Evolutionary conservation across 1,140 invertebrate genomes (phyloP).

Genomic region (Ceratina calcarata): DNA sequence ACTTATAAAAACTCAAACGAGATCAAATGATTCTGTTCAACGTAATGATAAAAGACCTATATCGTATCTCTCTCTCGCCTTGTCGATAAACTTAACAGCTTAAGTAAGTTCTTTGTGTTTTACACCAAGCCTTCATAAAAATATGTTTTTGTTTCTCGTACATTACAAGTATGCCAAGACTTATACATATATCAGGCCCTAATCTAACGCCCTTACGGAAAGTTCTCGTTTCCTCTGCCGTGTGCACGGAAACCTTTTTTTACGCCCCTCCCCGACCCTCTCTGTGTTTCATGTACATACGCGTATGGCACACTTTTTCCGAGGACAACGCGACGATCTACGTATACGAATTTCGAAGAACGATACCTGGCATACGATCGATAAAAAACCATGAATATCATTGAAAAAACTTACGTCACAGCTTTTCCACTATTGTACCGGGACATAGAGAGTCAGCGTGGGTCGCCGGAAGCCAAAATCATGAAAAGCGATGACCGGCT

Average conservation of each 20-base stretch:
- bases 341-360: constrained; percentile 19
- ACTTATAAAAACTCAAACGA: constrained; percentile 21
- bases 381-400: constrained; percentile 35
- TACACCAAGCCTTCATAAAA: constrained; percentile 73
- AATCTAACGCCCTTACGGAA: constrained; percentile 61
- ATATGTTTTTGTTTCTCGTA: constrained; percentile 71
- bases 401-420: constrained; percentile 25
- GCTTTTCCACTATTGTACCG: constrained; percentile 32
- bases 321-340: constrained; percentile 36
- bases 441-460: constrained; percentile 45
- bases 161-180: constrained; percentile 67
- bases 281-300: constrained; percentile 39
- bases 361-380: constrained; percentile 17
- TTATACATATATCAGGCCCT: constrained; percentile 63
- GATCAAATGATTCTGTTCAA: constrained; percentile 19
- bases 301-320: constrained; percentile 37
- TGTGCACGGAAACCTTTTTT: constrained; percentile 53
- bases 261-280: constrained; percentile 42
- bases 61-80: constrained; percentile 38
- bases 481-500: constrained; percentile 32
- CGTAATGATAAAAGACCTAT: constrained; percentile 6
- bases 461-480: constrained; percentile 36
- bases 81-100: constrained; percentile 36
- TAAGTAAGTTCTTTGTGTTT: constrained; percentile 40
- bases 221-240: constrained; percentile 61